phyloP scores from a whole-genome alignment of 2,113 vertebrate genomes.

The Trochalopteron elliotii region DNA sequence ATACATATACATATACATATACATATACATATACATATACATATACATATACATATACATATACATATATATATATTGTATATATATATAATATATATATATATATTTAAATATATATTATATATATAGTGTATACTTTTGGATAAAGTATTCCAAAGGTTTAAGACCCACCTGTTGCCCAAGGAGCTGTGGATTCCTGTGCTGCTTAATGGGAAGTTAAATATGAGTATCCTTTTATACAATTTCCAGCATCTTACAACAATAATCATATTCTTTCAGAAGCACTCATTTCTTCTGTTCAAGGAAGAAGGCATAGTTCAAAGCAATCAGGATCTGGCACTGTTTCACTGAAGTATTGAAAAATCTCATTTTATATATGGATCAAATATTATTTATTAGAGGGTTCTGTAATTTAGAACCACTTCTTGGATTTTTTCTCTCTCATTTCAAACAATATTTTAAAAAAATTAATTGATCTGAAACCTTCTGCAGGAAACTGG shows the following conservation, averaged over 20 bases:
- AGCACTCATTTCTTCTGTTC: background rate
- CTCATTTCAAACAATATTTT: background rate
- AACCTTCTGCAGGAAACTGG: background rate
- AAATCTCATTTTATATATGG: background rate
- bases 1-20: no score
- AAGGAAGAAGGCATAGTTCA: background rate
- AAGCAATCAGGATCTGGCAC: background rate
- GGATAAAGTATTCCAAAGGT: slow-evolving; percentile 77
- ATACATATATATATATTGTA: background rate
- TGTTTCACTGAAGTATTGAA: background rate
- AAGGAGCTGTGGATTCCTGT: slow-evolving; percentile 84
- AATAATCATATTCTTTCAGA: background rate
- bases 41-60: background rate
- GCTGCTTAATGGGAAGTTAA: slow-evolving; percentile 76
- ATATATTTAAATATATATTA: background rate
- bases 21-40: background rate
- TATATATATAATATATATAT: no score
- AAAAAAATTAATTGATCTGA: background rate
- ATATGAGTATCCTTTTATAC: background rate
- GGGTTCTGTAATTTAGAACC: background rate
- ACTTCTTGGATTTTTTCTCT: background rate
- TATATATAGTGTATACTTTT: slow-evolving; percentile 25
- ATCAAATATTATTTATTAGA: background rate
- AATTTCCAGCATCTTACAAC: background rate
- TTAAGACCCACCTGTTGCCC: slow-evolving; percentile 76